Evolutionary conservation across 2,797 vertebrate genomes (phyloP), one percentile per base, ranked within the genome.

Genomic region (Manis javanica): DNA sequence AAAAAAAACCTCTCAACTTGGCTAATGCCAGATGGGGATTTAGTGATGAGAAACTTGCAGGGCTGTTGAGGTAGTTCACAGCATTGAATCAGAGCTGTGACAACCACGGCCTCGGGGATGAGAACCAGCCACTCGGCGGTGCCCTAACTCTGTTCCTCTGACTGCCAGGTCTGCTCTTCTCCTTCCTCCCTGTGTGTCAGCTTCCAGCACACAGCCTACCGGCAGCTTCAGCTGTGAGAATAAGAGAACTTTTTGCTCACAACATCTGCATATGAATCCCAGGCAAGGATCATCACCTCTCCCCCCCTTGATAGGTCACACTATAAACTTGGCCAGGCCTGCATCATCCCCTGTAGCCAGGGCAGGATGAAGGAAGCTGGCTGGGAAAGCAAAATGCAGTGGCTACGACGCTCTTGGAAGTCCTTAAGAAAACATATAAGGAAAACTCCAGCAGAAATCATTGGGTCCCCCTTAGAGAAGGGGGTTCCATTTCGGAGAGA

Each of bases 31-130:
- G 57, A 3, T 31, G 18, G 79, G 37, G 21, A 59, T n/a, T 37
- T 6, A 12, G 59, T 31, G 46, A n/a, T 18, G 34, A 84, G 85
- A 71, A 77, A 15, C 57, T 3, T 24, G 77, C 77, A 11, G 55
- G 12, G 68, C 23, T 31, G 7, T 13, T 24, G 82, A 34, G 18
- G 29, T 18, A 4, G n/a, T 19, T 92, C 21, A 2, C 21, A 49
- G 75, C 57, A 37, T 0, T 5, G 51, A 49, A 16, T 29, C 26
- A 37, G 39, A 90, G 21, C 16, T 23, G 13, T 19, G 24, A 39
- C 37, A 7, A 39, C 66, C 5, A 1, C 0, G 10, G 37, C n/a
- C 16, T 39, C 12, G 0, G 46, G 46, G 24, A 5, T n/a, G 0
- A 4, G 86, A 59, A 18, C 6, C 24, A 3, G 23, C 12, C 10